Evolutionary conservation across 2,888 invertebrate species (phyloP), one percentile per base, ranked within the genome.

Genomic region (Hydrotaea diabolus): DNA sequence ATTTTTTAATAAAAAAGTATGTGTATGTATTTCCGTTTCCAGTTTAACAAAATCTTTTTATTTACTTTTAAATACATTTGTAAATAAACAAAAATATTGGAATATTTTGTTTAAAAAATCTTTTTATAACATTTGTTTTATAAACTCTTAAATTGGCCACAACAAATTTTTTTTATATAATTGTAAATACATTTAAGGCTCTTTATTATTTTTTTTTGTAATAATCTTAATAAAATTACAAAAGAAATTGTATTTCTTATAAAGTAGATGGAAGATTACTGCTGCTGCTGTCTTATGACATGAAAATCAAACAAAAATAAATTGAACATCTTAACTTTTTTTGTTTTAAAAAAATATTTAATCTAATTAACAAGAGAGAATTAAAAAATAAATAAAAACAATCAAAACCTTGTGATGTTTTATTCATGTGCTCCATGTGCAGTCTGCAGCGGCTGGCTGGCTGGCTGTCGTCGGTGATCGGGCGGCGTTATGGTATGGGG

Each of bases 31-130:
- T 62, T 64, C 73, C 72, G 19, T 77, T 57, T 82, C 7, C 31
- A 2, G 31, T 31, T 85, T 85, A 80, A 80, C 79, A 74, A 53
- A 73, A 77, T 82, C 79, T 77, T 82, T 75, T 55, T 75, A 64
- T 69, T 74, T 49, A 77, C 31, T 78, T 82, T 69, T 36, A 72
- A 80, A 71, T 53, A 82, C 77, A 82, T 75, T 79, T 85, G 82
- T 85, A 85, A 77, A 85, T 80, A 85, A 82, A 75, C 69, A 78
- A 31, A 77, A 84, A 77, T 49, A 55, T 19, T 49, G 31, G 26
- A 72, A 55, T 39, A 72, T 43, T 73, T 82, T 64, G 72, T 85
- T 76, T 83, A 77, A 78, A 31, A 57, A 71, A 59, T 59, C n/a
- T n/a, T n/a, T 59, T 72, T 62, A 71, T 59, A 74, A 59, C 59